phyloP scores from a whole-genome alignment of 2,113 vertebrate genomes.

The Oncorhynchus kisutch region DNA sequence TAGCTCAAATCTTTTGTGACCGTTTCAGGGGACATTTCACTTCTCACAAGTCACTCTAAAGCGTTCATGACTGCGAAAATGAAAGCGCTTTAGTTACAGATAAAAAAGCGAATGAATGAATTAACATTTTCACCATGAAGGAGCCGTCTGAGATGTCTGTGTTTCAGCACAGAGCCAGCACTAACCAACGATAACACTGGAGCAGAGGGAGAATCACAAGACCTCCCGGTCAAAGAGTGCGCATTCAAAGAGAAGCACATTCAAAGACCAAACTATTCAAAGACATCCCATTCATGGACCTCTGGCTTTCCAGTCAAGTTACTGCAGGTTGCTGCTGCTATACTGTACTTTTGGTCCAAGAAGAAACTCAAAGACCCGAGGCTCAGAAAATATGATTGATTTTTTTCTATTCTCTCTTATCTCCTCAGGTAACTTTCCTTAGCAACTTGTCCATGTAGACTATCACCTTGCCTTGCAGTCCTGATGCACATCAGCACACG shows the following conservation, averaged over 20 bases:
- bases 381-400: slow-evolving; percentile 40
- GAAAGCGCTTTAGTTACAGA: slow-evolving; percentile 11
- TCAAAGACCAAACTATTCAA: slow-evolving; percentile 53
- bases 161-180: slow-evolving; percentile 17
- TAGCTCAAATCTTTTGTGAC: not conserved
- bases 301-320: slow-evolving; percentile 55
- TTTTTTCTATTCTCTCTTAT: slow-evolving; percentile 52
- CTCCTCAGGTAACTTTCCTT: slow-evolving; percentile 69
- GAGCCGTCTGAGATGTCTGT: slow-evolving; percentile 1
- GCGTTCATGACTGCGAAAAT: not conserved
- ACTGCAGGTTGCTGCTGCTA: slow-evolving; percentile 42
- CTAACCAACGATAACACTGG: slow-evolving; percentile 33
- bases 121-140: slow-evolving; percentile 24
- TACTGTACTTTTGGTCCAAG: slow-evolving; percentile 45
- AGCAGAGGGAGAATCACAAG: slow-evolving; percentile 50
- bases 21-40: not conserved
- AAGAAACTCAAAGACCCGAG: slow-evolving; percentile 55
- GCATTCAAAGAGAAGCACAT: slow-evolving; percentile 48
- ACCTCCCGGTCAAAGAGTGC: slow-evolving; percentile 48
- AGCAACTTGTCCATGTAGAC: slow-evolving; percentile 65
- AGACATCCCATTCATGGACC: slow-evolving; percentile 54
- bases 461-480: slow-evolving; percentile 68
- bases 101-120: slow-evolving; percentile 6
- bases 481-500: slow-evolving; percentile 68
- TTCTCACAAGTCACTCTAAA: slow-evolving; percentile 6